A percentile compares a stretch with the other conserved stretches of the same genome.
phyloP scores from a whole-genome alignment of 2,797 vertebrate species.

The Salmo trutta region DNA sequence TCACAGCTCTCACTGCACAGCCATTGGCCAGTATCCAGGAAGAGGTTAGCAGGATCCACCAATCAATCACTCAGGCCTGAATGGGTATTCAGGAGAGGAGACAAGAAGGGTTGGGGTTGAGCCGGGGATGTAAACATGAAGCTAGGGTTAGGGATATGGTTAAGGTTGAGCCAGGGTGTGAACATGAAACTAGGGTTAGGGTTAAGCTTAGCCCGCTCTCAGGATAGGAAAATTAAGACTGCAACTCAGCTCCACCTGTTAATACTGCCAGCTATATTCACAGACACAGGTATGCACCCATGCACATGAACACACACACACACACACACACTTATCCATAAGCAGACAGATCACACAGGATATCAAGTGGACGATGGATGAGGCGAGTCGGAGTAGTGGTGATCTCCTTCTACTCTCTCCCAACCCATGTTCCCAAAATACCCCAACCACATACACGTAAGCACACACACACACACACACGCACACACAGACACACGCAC shows the following conservation, averaged over 20 bases:
- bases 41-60: conserved; percentile 8
- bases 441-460: not conserved
- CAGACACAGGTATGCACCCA: not conserved
- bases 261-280: conserved; percentile 10
- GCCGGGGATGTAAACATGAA: too few species aligned
- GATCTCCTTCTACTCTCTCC: not conserved
- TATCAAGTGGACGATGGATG: not conserved
- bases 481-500: conserved; percentile 4
- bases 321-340: not conserved
- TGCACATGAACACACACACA: conserved; percentile 15
- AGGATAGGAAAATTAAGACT: not conserved
- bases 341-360: not conserved
- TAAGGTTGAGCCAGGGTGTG: not conserved
- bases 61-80: not conserved
- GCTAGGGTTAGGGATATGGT: too few species aligned
- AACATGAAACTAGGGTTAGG: not conserved
- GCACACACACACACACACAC: conserved; percentile 6
- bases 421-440: not conserved
- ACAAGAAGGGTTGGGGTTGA: too few species aligned
- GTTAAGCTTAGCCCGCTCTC: conserved; percentile 3
- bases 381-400: not conserved
- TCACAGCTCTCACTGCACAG: not conserved
- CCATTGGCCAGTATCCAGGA: conserved; percentile 1
- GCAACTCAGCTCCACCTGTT: not conserved
- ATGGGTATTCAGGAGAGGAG: too few species aligned